Evolutionary conservation across 2,113 vertebrate species (phyloP).

Genomic region (Nothoprocta perdicaria): DNA sequence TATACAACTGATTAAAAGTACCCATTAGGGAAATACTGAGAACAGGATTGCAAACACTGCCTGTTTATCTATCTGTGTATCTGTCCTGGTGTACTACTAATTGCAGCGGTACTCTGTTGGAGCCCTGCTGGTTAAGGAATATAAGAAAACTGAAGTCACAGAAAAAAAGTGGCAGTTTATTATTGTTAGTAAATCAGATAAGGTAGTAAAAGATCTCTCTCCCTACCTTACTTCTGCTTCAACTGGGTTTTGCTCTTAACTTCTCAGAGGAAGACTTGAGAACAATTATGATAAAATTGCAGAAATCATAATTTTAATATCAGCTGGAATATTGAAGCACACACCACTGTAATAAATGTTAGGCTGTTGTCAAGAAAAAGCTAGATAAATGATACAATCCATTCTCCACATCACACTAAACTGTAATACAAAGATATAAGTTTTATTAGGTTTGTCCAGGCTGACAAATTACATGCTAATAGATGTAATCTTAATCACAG

Average conservation of each 20-base stretch:
- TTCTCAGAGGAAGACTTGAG: constrained; percentile 29
- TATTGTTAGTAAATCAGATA: not conserved
- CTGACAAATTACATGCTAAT: constrained; percentile 56
- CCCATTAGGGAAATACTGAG: not conserved
- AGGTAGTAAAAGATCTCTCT: not conserved
- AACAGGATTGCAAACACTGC: not conserved
- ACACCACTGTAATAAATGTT: constrained; percentile 54
- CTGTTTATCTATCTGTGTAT: not conserved
- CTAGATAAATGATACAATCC: constrained; percentile 48
- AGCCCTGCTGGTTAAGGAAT: not conserved
- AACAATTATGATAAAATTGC: constrained; percentile 35
- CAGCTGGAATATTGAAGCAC: constrained; percentile 3
- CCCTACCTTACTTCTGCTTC: not conserved
- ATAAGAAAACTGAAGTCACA: accelerated
- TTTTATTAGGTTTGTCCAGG: constrained; percentile 16
- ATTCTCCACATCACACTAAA: constrained; percentile 42
- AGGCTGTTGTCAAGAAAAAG: constrained; percentile 47
- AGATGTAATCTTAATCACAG: constrained; percentile 52
- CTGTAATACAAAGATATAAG: constrained; percentile 15
- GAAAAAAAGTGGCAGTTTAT: not conserved
- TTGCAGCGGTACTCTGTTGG: not conserved
- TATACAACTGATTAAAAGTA: not conserved
- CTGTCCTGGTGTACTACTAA: not conserved
- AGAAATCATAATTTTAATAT: constrained; percentile 43
- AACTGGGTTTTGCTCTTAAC: not conserved